A percentile compares a stretch with the other conserved stretches of the same genome.
These are phyloP conservation scores for Diloba caeruleocephala DNA, from an alignment of 2,888 invertebrate species.

Conservation along the genomic window DNA sequence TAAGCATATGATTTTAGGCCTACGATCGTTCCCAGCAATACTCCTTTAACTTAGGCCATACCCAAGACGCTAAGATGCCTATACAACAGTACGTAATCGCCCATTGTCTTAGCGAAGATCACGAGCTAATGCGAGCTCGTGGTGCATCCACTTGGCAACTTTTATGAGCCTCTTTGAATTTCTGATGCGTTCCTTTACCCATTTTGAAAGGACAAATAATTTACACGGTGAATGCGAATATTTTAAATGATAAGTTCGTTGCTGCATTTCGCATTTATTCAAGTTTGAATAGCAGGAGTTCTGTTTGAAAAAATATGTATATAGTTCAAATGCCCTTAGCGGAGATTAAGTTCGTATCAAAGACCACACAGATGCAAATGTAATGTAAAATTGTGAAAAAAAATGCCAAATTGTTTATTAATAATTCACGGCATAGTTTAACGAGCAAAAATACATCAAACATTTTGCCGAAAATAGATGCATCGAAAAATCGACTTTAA, in stretches of 20 bases:
- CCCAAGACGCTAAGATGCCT: slow-evolving; percentile 62
- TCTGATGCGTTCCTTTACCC: slow-evolving; percentile 47
- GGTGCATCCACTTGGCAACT: slow-evolving; percentile 59
- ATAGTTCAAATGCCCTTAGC: too few species aligned
- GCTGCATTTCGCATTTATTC: slow-evolving; percentile 6
- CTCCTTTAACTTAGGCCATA: slow-evolving; percentile 57
- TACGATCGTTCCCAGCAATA: slow-evolving; percentile 14
- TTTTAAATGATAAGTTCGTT: slow-evolving; percentile 30
- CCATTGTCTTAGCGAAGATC: slow-evolving; percentile 80
- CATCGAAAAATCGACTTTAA: too few species aligned
- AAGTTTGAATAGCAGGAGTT: not conserved
- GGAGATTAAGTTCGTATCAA: too few species aligned
- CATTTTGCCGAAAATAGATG: too few species aligned
- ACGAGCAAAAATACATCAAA: too few species aligned
- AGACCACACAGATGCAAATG: too few species aligned
- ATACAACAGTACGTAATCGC: slow-evolving; percentile 76
- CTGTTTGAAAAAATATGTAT: not conserved
- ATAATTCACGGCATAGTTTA: too few species aligned
- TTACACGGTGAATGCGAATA: slow-evolving; percentile 50
- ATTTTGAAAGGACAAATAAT: slow-evolving; percentile 53
- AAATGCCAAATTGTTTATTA: too few species aligned
- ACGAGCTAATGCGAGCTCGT: slow-evolving; percentile 79
- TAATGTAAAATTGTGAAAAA: too few species aligned
- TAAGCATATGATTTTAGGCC: not conserved
- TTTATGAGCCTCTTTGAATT: slow-evolving; percentile 56